Conservation (phyloP, 2,113 vertebrate genomes). For the Naja naja region DNA sequence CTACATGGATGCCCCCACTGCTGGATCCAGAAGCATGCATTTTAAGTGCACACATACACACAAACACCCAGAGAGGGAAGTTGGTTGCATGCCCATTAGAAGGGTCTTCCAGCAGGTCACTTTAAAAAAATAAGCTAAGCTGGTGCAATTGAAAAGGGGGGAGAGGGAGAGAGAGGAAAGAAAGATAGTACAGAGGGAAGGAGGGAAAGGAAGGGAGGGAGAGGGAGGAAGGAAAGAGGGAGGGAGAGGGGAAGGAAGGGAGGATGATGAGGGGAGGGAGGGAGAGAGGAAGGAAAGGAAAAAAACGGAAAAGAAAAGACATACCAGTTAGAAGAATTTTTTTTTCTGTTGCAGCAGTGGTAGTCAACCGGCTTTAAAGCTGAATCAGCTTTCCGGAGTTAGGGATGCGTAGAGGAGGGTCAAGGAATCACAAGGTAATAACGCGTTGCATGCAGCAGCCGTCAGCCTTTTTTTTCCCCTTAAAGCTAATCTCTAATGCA, state of each 20-base stretch:
- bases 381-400: conserved; percentile 94
- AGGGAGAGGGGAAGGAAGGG: no score
- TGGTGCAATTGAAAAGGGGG: conserved; percentile 51
- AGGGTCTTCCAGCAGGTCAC: not conserved
- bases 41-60: conserved; percentile 45
- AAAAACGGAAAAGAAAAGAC: conserved; percentile 54
- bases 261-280: conserved; percentile 22
- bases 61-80: conserved; percentile 25
- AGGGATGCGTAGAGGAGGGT: conserved; percentile 88
- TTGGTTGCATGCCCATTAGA: not conserved
- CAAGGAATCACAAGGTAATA: conserved; percentile 79
- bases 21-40: conserved; percentile 46
- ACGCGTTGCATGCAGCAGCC: conserved; percentile 76
- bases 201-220: no score
- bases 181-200: no score
- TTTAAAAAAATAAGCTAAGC: conserved; percentile 50
- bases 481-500: conserved; percentile 79
- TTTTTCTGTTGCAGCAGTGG: conserved; percentile 71
- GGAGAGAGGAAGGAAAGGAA: conserved; percentile 6
- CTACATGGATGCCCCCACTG: conserved; percentile 37
- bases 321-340: conserved; percentile 67
- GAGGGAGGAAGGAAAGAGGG: conserved; percentile 8
- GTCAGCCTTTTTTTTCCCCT: conserved; percentile 68
- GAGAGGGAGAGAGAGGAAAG: not conserved
- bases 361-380: conserved; percentile 83